These are phyloP conservation scores for Melikaiella ostensackeni DNA, from an alignment of 2,888 invertebrate genomes.

Conservation along the genomic window DNA sequence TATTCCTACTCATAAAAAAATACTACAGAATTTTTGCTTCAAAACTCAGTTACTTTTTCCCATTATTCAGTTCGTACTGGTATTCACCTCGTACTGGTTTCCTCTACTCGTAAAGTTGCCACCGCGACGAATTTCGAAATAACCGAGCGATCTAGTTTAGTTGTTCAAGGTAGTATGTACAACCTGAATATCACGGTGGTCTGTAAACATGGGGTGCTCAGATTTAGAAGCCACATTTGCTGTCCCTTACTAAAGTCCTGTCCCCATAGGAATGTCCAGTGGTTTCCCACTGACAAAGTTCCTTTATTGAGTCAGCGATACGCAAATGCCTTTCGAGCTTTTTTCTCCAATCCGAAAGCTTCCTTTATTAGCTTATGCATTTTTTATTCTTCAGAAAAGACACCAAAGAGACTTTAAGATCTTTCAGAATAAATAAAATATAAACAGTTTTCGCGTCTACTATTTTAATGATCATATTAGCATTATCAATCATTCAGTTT, in stretches of 20 bases:
- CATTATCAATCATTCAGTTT: no score
- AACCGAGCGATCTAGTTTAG: background rate
- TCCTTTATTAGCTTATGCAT: background rate
- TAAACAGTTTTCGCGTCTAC: no score
- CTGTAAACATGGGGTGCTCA: conserved; percentile 21
- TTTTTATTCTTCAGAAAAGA: background rate
- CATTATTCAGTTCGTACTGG: no score
- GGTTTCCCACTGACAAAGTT: conserved; percentile 21
- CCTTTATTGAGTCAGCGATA: background rate
- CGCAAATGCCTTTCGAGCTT: conserved; percentile 6
- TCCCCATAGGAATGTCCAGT: conserved; percentile 33
- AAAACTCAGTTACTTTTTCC: no score
- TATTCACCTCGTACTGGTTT: no score
- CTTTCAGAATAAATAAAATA: no score
- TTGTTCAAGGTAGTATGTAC: background rate
- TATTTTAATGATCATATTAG: no score
- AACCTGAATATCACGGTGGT: conserved; percentile 5
- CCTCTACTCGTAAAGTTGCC: no score
- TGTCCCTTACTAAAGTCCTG: conserved; percentile 25
- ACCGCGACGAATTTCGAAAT: no score
- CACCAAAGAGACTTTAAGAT: background rate
- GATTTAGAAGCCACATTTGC: conserved; percentile 21
- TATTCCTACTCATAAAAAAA: no score
- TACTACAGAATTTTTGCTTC: no score
- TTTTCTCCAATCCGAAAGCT: background rate